A percentile compares a stretch with the other conserved stretches of the same genome.
Conservation (phyloP, 2,113 vertebrate species). For the Rhabdomys dilectus region DNA sequence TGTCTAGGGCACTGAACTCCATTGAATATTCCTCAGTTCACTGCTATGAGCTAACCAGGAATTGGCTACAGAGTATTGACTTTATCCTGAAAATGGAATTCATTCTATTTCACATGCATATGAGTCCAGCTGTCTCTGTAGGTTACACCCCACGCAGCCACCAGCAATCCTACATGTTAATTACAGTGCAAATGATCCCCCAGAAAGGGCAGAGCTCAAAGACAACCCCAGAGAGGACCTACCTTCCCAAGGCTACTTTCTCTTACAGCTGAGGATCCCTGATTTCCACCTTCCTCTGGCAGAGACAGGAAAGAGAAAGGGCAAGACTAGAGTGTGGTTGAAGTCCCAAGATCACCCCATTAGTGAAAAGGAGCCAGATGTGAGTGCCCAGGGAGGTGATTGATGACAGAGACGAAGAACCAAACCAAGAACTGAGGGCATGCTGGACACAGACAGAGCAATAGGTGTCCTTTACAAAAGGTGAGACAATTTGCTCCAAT, state of each 20-base stretch:
- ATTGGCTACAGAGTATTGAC: not conserved
- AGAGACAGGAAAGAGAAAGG: conserved; percentile 32
- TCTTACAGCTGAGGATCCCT: not conserved
- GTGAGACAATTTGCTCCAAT: not conserved
- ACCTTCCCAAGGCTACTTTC: not conserved
- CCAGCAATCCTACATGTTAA: rapidly evolving
- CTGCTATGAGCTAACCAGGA: not conserved
- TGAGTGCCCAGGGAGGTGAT: not conserved
- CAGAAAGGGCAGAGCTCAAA: not conserved
- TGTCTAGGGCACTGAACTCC: not conserved
- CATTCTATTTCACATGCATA: not conserved
- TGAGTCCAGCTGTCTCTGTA: not conserved
- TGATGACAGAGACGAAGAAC: not conserved
- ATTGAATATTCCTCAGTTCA: not conserved
- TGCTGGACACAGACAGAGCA: not conserved
- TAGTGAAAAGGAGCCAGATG: not conserved
- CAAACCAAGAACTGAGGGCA: not conserved
- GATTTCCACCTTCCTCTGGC: not conserved
- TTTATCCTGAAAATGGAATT: conserved; percentile 18
- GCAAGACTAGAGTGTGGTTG: not conserved
- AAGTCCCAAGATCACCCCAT: not conserved
- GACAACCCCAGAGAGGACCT: not conserved
- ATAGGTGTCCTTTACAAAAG: not conserved
- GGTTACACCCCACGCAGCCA: too few relatives aligned
- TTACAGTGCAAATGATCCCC: not conserved